Conservation (phyloP, 1,140 invertebrate genomes). For the Monochamus saltuarius region DNA sequence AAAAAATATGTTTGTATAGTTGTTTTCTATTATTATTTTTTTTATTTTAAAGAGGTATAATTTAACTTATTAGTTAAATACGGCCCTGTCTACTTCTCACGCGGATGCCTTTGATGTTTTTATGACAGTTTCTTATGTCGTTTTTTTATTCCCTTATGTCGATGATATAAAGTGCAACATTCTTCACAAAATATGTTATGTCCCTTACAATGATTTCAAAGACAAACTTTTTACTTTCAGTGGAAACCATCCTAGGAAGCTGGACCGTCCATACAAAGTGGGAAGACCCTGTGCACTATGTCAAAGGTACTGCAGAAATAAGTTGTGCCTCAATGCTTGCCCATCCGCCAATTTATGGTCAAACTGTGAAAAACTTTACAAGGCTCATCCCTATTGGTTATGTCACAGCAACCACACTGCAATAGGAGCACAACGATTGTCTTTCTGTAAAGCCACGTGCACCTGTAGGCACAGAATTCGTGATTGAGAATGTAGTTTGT, state of each 20-base stretch:
- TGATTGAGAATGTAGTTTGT: slow-evolving; percentile 32
- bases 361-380: slow-evolving; percentile 68
- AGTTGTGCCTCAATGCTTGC: slow-evolving; percentile 75
- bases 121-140: too few relatives aligned
- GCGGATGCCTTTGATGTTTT: too few relatives aligned
- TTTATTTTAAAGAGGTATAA: too few relatives aligned
- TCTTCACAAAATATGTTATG: too few relatives aligned
- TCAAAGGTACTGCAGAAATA: slow-evolving; percentile 63
- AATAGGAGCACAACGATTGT: slow-evolving; percentile 58
- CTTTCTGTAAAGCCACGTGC: slow-evolving; percentile 72
- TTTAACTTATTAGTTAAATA: too few relatives aligned
- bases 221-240: slow-evolving; percentile 60
- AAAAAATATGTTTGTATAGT: too few relatives aligned
- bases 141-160: too few relatives aligned
- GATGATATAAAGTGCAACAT: too few relatives aligned
- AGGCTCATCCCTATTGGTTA: slow-evolving; percentile 62
- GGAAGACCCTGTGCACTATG: slow-evolving; percentile 67
- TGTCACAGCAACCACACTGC: slow-evolving; percentile 58
- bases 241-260: slow-evolving; percentile 64
- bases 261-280: slow-evolving; percentile 66
- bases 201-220: too few relatives aligned
- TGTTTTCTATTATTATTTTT: too few relatives aligned
- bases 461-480: slow-evolving; percentile 57
- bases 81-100: too few relatives aligned
- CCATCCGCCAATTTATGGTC: slow-evolving; percentile 68